A percentile compares a stretch with the other conserved stretches of the same genome.
Conservation (phyloP, 1,140 invertebrate genomes). For the Drosophila gunungcola region DNA sequence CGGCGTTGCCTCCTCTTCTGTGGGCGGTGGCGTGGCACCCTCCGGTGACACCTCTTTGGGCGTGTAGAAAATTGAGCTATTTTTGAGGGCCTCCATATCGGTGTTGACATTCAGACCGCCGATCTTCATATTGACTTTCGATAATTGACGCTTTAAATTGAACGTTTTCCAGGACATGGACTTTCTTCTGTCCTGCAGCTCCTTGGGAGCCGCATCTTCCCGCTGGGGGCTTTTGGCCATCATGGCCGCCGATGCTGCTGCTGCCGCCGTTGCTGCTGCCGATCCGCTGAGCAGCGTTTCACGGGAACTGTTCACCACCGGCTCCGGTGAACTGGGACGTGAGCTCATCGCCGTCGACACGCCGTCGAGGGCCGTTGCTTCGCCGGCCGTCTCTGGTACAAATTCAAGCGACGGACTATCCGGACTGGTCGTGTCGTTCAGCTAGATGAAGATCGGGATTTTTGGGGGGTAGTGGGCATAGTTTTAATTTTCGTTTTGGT, state of each 20-base stretch:
- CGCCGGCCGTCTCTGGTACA: slow-evolving; percentile 64
- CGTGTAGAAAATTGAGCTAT: slow-evolving; percentile 85
- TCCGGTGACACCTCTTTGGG: slow-evolving; percentile 84
- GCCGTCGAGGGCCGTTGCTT: slow-evolving; percentile 13
- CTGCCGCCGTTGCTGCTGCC: slow-evolving; percentile 31
- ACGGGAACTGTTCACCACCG: slow-evolving; percentile 56
- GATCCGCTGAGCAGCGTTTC: slow-evolving; percentile 52
- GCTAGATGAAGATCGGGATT: slow-evolving; percentile 70
- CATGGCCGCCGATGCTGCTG: slow-evolving; percentile 17
- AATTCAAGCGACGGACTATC: slow-evolving; percentile 81
- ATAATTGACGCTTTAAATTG: slow-evolving; percentile 92
- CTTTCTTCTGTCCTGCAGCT: slow-evolving; percentile 85
- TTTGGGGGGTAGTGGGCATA: slow-evolving; percentile 41
- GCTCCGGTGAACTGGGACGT: slow-evolving; percentile 64
- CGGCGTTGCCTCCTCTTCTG: slow-evolving; percentile 33
- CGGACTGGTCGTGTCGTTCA: slow-evolving; percentile 81
- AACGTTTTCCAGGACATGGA: slow-evolving; percentile 89
- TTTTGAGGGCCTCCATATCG: slow-evolving; percentile 85
- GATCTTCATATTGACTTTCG: slow-evolving; percentile 92
- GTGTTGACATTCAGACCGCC: slow-evolving; percentile 85
- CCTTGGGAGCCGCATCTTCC: slow-evolving; percentile 65
- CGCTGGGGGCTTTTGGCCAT: slow-evolving; percentile 72
- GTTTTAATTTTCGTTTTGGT: slow-evolving; percentile 48
- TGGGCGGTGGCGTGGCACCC: slow-evolving; percentile 23
- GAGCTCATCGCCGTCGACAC: slow-evolving; percentile 29